These are phyloP conservation scores for Pseudomyrmex sp. DNA, from an alignment of 1,140 invertebrate genomes.

Conservation along the genomic window DNA sequence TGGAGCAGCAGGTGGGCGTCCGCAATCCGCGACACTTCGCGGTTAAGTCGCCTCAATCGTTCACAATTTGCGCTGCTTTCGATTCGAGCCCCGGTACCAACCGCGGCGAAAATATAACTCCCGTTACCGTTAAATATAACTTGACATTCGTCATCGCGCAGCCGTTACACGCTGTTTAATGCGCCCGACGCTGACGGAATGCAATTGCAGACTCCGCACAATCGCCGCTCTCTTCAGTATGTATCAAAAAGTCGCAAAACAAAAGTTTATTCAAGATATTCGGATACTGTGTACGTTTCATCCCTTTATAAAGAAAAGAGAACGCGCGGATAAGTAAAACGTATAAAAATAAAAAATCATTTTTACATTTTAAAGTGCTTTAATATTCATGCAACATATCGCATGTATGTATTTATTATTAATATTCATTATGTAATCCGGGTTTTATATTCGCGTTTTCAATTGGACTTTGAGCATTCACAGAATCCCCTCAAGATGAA, in stretches of 20 bases:
- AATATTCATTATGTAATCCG: background rate
- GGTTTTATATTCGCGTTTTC: conserved; percentile 3
- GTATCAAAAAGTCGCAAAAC: background rate
- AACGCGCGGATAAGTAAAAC: no score
- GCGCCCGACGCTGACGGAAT: conserved; percentile 33
- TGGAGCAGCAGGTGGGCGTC: conserved; percentile 45
- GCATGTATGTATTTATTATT: background rate
- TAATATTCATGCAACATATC: background rate
- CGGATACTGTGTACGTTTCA: background rate
- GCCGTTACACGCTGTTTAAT: conserved; percentile 55
- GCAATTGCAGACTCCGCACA: conserved; percentile 29
- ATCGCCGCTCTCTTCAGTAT: background rate
- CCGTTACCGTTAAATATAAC: conserved; percentile 60
- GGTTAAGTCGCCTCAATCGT: conserved; percentile 40
- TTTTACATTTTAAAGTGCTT: no score
- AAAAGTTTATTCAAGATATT: conserved; percentile 12
- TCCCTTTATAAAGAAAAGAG: background rate
- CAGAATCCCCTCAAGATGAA: conserved; percentile 32
- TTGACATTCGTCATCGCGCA: conserved; percentile 52
- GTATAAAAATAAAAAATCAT: no score
- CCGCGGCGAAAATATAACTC: conserved; percentile 52
- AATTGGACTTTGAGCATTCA: conserved; percentile 2
- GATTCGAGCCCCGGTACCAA: conserved; percentile 32
- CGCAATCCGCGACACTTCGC: conserved; percentile 35
- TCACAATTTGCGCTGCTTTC: conserved; percentile 43